Percentiles rank a stretch among this genome's conserved stretches.
Conservation (phyloP, 1,140 invertebrate species). For the Caerostris extrusa region DNA sequence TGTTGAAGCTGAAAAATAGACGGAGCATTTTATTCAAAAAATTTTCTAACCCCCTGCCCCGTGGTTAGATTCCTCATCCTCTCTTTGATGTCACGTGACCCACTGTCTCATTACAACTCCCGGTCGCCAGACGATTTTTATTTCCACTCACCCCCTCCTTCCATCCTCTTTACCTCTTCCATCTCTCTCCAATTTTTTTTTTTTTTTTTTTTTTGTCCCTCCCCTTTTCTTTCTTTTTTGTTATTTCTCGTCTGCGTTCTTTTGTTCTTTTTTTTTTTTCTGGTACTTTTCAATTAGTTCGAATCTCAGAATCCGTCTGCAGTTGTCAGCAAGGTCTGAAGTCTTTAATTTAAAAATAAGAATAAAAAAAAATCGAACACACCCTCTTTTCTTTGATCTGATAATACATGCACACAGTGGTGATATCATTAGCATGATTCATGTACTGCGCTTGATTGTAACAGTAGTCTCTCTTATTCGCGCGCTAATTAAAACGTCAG, state of each 20-base stretch:
- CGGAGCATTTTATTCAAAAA: slow-evolving; percentile 35
- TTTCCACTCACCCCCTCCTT: neutral
- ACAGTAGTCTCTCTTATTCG: neutral
- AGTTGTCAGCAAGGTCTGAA: neutral
- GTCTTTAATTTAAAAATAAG: neutral
- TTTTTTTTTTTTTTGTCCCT: neutral
- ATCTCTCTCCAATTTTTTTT: too few relatives aligned
- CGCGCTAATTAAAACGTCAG: neutral
- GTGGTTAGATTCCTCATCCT: slow-evolving; percentile 3
- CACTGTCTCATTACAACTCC: slow-evolving; percentile 15
- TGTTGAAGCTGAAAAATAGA: slow-evolving; percentile 39
- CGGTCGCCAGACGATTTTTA: slow-evolving; percentile 2
- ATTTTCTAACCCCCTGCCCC: neutral
- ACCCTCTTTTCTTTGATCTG: neutral
- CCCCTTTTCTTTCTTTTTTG: neutral
- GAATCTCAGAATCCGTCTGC: slow-evolving; percentile 9
- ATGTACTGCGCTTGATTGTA: neutral
- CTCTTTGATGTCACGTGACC: slow-evolving; percentile 37
- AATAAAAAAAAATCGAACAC: neutral
- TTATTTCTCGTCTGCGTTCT: slow-evolving; percentile 15
- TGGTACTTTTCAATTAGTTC: slow-evolving; percentile 2
- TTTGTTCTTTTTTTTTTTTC: neutral
- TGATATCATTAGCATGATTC: neutral
- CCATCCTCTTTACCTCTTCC: too few relatives aligned
- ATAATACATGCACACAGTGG: neutral